Conservation (phyloP, 2,888 invertebrate species). For the Ochropleura plecta region DNA sequence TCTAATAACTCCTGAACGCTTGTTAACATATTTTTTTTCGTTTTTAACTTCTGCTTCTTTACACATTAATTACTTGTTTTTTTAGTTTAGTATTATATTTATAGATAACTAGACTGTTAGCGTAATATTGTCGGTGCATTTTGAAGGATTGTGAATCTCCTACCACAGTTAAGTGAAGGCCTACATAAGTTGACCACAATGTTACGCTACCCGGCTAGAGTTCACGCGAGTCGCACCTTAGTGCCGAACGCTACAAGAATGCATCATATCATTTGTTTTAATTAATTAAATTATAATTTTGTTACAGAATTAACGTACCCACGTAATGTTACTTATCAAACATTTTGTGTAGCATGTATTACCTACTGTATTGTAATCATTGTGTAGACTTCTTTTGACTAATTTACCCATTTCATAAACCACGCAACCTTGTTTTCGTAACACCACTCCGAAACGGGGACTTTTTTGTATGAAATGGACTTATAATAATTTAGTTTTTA, state of each 20-base stretch:
- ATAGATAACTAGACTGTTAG: constrained; percentile 66
- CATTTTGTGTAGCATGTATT: constrained; percentile 78
- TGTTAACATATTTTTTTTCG: constrained; percentile 68
- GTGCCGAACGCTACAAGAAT: constrained; percentile 88
- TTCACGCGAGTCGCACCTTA: constrained; percentile 80
- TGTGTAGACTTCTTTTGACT: constrained; percentile 66
- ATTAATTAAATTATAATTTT: constrained; percentile 86
- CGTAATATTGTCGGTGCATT: constrained; percentile 63
- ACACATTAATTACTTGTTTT: constrained; percentile 75
- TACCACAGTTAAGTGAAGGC: constrained; percentile 37
- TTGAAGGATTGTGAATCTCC: constrained; percentile 51
- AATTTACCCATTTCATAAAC: constrained; percentile 77
- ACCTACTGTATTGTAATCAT: constrained; percentile 66
- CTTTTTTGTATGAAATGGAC: constrained; percentile 90
- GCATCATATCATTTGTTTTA: constrained; percentile 91
- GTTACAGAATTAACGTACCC: constrained; percentile 81
- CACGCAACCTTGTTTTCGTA: constrained; percentile 65
- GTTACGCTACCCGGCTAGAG: constrained; percentile 69
- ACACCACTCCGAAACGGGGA: constrained; percentile 81
- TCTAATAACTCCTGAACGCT: constrained; percentile 65
- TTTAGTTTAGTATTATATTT: constrained; percentile 82
- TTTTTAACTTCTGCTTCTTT: constrained; percentile 68
- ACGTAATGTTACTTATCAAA: constrained; percentile 80
- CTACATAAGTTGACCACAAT: constrained; percentile 59
- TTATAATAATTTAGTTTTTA: constrained; percentile 66